A percentile compares a stretch with the other conserved stretches of the same genome.
Conservation (phyloP, 2,888 invertebrate species). For the Nomada ruficornis region DNA sequence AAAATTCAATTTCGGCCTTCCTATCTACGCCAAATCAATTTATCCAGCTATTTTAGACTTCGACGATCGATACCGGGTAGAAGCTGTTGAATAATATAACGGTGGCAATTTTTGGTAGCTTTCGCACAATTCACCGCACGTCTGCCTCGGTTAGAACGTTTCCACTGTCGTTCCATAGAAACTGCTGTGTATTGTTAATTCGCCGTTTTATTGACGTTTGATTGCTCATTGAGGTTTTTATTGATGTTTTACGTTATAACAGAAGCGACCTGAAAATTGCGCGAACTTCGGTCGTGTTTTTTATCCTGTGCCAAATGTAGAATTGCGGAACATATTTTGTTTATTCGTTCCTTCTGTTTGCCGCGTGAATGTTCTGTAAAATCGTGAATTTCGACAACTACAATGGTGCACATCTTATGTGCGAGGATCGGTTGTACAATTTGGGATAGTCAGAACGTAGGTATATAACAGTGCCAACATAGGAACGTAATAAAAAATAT, state of each 20-base stretch:
- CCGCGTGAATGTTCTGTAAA: not conserved
- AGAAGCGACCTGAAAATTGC: not conserved
- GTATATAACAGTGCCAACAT: too few relatives aligned
- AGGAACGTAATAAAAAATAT: too few relatives aligned
- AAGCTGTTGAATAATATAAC: conserved; percentile 13
- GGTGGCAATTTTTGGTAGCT: conserved; percentile 31
- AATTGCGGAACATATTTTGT: not conserved
- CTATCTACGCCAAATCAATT: not conserved
- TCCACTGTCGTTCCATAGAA: not conserved
- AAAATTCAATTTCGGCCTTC: not conserved
- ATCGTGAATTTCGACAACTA: not conserved
- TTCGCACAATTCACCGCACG: conserved; percentile 12
- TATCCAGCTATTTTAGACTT: conserved; percentile 4
- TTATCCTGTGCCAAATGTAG: not conserved
- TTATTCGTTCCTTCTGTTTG: not conserved
- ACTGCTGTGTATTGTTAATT: conserved; percentile 14
- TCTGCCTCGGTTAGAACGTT: not conserved
- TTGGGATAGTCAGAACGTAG: not conserved
- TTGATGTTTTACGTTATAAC: conserved; percentile 10
- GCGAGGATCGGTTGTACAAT: not conserved
- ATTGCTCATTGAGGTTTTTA: conserved; percentile 23
- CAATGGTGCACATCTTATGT: not conserved
- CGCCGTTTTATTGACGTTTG: conserved; percentile 21
- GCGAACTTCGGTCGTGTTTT: not conserved
- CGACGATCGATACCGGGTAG: not conserved